These are phyloP conservation scores for Proteles cristata DNA, from an alignment of 2,113 vertebrate species.

Conservation along the genomic window DNA sequence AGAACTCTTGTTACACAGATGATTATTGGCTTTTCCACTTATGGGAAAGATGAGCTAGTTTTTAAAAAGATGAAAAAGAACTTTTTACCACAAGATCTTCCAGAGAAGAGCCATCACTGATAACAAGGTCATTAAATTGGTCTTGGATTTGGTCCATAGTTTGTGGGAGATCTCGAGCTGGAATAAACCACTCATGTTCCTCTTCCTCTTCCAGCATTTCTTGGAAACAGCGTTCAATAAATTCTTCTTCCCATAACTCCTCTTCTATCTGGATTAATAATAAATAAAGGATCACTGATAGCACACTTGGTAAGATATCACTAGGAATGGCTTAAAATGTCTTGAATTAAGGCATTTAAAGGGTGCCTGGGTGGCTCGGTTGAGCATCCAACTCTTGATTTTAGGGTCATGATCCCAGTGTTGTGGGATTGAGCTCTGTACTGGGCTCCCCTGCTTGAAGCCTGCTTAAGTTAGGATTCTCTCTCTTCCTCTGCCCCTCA, in stretches of 20 bases:
- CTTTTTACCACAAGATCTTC: conserved; percentile 91
- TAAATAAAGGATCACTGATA: conserved; percentile 60
- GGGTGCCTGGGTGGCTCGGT: no score
- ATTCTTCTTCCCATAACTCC: conserved; percentile 96
- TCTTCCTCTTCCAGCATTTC: conserved; percentile 97
- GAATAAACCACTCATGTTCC: conserved; percentile 95
- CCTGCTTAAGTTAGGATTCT: no score
- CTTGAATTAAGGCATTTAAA: conserved; percentile 37
- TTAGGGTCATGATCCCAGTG: no score
- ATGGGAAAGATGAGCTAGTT: conserved; percentile 34
- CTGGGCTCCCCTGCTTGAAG: no score
- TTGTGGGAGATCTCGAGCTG: conserved; percentile 94
- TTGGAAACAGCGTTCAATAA: conserved; percentile 95
- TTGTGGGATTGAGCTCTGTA: no score
- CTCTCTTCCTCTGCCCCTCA: no score
- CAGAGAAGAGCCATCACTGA: conserved; percentile 89
- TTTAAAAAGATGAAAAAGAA: conserved; percentile 75
- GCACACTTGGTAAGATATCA: conserved; percentile 8
- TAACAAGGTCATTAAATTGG: conserved; percentile 91
- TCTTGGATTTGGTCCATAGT: conserved; percentile 91
- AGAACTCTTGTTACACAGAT: conserved; percentile 66
- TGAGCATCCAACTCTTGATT: no score
- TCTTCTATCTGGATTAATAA: conserved; percentile 91
- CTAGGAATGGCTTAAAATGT: conserved; percentile 57
- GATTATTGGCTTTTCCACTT: conserved; percentile 51